phyloP scores from a whole-genome alignment of 2,113 vertebrate genomes.

The Tauraco erythrolophus region DNA sequence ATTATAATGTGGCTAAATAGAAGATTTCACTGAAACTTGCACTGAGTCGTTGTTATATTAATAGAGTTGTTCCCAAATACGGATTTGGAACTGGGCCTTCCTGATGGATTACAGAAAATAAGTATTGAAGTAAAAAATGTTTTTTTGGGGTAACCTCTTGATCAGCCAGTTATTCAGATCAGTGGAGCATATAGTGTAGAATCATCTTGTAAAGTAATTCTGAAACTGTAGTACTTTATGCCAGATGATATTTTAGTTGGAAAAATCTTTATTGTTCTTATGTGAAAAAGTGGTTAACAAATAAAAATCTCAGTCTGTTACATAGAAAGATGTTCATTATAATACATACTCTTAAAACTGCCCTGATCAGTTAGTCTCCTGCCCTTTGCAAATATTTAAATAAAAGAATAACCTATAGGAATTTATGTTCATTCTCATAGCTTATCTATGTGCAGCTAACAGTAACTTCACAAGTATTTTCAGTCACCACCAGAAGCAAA shows the following conservation, averaged over 20 bases:
- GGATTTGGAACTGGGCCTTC: background rate
- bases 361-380: background rate
- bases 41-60: constrained; percentile 22
- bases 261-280: background rate
- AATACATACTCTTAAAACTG: background rate
- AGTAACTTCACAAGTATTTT: background rate
- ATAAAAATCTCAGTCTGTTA: background rate
- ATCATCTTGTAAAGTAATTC: background rate
- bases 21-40: background rate
- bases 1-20: background rate
- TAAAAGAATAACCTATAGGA: background rate
- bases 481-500: background rate
- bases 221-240: background rate
- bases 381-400: background rate
- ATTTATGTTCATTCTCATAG: background rate
- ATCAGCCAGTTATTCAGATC: background rate
- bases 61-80: constrained; percentile 40
- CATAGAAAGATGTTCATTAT: background rate
- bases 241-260: background rate
- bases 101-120: background rate
- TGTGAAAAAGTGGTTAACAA: background rate
- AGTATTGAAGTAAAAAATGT: background rate
- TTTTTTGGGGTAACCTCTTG: background rate
- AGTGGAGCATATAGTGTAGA: background rate
- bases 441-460: background rate